These are phyloP conservation scores for Tyria jacobaeae DNA, from an alignment of 2,888 invertebrate species.

Conservation along the genomic window DNA sequence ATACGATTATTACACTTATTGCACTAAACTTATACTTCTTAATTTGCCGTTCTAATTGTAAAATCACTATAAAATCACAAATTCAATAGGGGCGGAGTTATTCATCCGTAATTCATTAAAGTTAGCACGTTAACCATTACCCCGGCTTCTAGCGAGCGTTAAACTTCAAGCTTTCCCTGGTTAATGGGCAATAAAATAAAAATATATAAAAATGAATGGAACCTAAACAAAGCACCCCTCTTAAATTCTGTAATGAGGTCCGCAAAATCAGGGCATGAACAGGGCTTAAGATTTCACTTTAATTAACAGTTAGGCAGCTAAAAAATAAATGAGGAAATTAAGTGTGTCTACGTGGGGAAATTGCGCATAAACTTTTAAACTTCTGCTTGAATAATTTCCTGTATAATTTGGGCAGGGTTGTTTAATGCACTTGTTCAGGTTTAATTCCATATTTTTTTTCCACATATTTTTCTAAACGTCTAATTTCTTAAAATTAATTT, in stretches of 20 bases:
- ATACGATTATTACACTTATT: too few species aligned
- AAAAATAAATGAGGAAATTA: constrained; percentile 55
- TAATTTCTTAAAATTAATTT: background rate
- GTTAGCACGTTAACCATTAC: constrained; percentile 78
- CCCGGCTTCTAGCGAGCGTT: constrained; percentile 69
- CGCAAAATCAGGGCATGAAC: constrained; percentile 50
- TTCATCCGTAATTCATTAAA: constrained; percentile 84
- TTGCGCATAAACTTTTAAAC: constrained; percentile 48
- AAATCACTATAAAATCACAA: constrained; percentile 77
- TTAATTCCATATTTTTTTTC: constrained; percentile 1
- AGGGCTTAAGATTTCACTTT: constrained; percentile 59
- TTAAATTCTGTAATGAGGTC: constrained; percentile 49
- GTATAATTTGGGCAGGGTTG: constrained; percentile 29
- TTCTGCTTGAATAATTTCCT: constrained; percentile 43
- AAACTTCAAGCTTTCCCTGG: constrained; percentile 68
- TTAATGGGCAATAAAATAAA: constrained; percentile 81
- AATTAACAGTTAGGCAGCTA: constrained; percentile 63
- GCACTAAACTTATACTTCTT: constrained; percentile 25
- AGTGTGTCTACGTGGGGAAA: constrained; percentile 49
- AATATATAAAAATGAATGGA: constrained; percentile 67
- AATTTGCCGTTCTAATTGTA: constrained; percentile 74
- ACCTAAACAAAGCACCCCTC: constrained; percentile 55
- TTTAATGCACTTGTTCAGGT: constrained; percentile 11
- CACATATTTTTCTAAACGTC: background rate
- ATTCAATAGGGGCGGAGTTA: constrained; percentile 74